A percentile compares a stretch with the other conserved stretches of the same genome.
Evolutionary conservation across 2,113 vertebrate species (phyloP).

Genomic region (Pionites leucogaster): DNA sequence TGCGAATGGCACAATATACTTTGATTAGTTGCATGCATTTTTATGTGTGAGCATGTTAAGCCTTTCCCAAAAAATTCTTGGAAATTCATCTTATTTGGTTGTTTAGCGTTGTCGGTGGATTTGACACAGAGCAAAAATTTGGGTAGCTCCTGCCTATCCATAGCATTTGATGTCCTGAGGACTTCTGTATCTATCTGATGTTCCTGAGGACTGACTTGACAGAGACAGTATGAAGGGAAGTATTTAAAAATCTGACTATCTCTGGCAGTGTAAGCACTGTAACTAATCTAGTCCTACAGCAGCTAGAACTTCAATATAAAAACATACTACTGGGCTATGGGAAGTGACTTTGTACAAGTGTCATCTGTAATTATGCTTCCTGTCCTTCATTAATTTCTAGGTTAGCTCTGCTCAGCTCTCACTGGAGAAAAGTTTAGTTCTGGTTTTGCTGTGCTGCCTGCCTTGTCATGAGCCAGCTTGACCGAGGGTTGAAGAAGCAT

Average conservation of each 20-base stretch:
- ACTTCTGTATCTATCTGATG: not conserved
- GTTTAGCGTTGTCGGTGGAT: fast-evolving
- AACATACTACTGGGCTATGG: not conserved
- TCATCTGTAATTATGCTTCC: not conserved
- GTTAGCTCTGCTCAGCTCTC: not conserved
- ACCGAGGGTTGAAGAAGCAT: not conserved
- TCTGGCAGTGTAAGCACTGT: not conserved
- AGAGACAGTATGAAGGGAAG: not conserved
- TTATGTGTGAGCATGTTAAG: fast-evolving
- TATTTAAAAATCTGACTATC: not conserved
- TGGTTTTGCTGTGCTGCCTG: not conserved
- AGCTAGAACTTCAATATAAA: not conserved
- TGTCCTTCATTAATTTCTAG: not conserved
- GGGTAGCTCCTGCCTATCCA: not conserved
- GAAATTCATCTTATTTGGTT: not conserved
- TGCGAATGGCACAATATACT: not conserved
- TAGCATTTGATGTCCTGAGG: not conserved
- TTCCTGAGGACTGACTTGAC: not conserved
- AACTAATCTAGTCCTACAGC: not conserved
- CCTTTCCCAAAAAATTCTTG: not conserved
- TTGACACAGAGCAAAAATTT: not conserved
- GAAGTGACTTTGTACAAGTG: not conserved
- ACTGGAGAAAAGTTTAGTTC: not conserved
- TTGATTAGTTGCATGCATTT: not conserved
- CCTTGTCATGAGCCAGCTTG: not conserved